Percentiles rank a stretch among this genome's conserved stretches.
phyloP scores from a whole-genome alignment of 2,797 vertebrate genomes.

The Allobates femoralis region DNA sequence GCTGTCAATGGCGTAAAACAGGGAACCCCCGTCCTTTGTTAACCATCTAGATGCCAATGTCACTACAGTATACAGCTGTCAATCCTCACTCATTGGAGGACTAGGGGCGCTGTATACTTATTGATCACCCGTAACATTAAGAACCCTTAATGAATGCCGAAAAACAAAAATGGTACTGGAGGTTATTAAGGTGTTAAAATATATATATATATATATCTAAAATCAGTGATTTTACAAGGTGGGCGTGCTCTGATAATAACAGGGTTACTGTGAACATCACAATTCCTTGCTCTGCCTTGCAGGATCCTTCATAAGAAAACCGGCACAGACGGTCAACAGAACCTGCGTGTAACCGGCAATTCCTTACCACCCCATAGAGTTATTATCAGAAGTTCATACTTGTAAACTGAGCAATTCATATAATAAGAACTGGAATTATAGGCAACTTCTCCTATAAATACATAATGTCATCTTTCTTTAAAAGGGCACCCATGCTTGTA shows the following conservation, averaged over 20 bases:
- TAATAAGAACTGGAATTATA: background rate
- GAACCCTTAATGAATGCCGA: too few species aligned
- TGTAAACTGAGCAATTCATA: background rate
- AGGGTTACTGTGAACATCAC: background rate
- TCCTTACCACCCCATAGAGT: background rate
- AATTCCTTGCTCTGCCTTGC: background rate
- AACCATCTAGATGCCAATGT: too few species aligned
- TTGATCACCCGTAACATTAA: too few species aligned
- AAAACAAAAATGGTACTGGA: too few species aligned
- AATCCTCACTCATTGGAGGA: too few species aligned
- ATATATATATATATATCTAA: background rate
- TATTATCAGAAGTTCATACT: background rate
- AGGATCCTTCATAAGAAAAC: background rate
- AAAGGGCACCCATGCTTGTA: background rate
- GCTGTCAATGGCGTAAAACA: too few species aligned
- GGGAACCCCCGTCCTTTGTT: too few species aligned
- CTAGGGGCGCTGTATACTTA: too few species aligned
- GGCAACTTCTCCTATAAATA: background rate
- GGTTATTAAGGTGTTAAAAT: too few species aligned
- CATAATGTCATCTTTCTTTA: background rate
- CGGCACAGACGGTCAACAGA: background rate
- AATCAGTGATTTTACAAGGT: background rate
- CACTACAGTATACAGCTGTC: too few species aligned
- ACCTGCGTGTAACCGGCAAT: background rate
- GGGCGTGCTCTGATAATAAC: background rate